Evolutionary conservation across 1,140 invertebrate species (phyloP).

Genomic region (Trissolcus basalis): DNA sequence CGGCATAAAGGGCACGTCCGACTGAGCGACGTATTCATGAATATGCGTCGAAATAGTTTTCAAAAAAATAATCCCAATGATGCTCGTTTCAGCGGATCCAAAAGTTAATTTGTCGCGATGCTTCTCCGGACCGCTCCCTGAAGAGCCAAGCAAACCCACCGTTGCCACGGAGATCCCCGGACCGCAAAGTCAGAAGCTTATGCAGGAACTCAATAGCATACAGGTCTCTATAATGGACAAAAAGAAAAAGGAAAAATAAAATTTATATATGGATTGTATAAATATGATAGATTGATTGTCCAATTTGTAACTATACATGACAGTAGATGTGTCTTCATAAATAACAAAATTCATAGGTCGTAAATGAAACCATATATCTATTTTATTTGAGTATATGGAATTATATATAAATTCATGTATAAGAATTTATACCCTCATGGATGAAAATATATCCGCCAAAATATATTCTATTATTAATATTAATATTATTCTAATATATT

Average conservation of each 20-base stretch:
- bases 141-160: slow-evolving; percentile 78
- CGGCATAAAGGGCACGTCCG: slow-evolving; percentile 41
- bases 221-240: slow-evolving; percentile 67
- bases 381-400: too few species aligned
- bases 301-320: too few species aligned
- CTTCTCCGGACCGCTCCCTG: slow-evolving; percentile 50
- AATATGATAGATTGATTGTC: too few species aligned
- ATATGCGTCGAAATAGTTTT: slow-evolving; percentile 8
- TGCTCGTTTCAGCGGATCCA: slow-evolving; percentile 20
- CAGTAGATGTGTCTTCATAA: too few species aligned
- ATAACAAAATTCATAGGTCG: too few species aligned
- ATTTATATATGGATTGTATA: too few species aligned
- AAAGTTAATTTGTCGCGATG: slow-evolving; percentile 28
- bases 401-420: too few species aligned
- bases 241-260: not conserved
- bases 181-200: slow-evolving; percentile 79
- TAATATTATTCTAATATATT: too few species aligned
- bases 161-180: slow-evolving; percentile 82
- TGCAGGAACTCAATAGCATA: slow-evolving; percentile 77
- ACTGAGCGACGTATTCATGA: slow-evolving; percentile 13
- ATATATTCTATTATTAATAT: too few species aligned
- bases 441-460: too few species aligned
- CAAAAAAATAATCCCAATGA: slow-evolving; percentile 4
- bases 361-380: too few species aligned
- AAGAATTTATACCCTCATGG: too few species aligned